Percentiles rank a stretch among this genome's conserved stretches.
phyloP scores from a whole-genome alignment of 2,888 invertebrate species.

The Agriopis leucophaearia region DNA sequence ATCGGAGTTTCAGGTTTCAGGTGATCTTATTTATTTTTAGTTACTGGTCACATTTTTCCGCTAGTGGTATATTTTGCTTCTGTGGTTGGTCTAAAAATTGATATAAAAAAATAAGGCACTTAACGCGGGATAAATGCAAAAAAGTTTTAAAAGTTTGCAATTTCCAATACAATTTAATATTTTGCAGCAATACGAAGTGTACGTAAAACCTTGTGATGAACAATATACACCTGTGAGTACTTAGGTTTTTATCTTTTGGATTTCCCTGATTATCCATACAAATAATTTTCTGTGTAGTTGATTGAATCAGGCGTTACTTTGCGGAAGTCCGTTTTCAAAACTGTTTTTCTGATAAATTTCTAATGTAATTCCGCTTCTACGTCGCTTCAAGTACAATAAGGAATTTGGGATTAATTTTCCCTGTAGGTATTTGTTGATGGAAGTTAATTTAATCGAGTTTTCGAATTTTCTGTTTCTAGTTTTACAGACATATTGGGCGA shows the following conservation, averaged over 20 bases:
- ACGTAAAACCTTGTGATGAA: conserved; percentile 29
- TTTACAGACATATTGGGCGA: conserved; percentile 74
- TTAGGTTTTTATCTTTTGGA: not conserved
- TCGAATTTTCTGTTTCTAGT: conserved; percentile 53
- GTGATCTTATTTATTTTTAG: not conserved
- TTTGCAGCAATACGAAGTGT: not conserved
- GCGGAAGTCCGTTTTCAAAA: too few relatives aligned
- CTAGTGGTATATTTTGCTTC: too few relatives aligned
- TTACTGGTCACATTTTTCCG: not conserved
- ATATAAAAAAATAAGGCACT: not conserved
- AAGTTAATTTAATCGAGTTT: too few relatives aligned
- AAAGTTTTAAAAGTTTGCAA: not conserved
- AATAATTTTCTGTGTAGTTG: conserved; percentile 35
- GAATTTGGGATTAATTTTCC: too few relatives aligned
- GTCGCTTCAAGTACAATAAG: too few relatives aligned
- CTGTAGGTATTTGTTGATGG: too few relatives aligned
- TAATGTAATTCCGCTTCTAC: too few relatives aligned
- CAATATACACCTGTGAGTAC: conserved; percentile 51
- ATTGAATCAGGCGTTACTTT: too few relatives aligned
- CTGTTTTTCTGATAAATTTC: too few relatives aligned
- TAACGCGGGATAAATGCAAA: not conserved
- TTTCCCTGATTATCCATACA: not conserved
- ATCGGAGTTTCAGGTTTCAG: too few relatives aligned
- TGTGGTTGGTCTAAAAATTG: too few relatives aligned
- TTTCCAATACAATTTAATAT: not conserved